A percentile compares a stretch with the other conserved stretches of the same genome.
Evolutionary conservation across 2,113 vertebrate species (phyloP).

Genomic region (Oncorhynchus tshawytscha): DNA sequence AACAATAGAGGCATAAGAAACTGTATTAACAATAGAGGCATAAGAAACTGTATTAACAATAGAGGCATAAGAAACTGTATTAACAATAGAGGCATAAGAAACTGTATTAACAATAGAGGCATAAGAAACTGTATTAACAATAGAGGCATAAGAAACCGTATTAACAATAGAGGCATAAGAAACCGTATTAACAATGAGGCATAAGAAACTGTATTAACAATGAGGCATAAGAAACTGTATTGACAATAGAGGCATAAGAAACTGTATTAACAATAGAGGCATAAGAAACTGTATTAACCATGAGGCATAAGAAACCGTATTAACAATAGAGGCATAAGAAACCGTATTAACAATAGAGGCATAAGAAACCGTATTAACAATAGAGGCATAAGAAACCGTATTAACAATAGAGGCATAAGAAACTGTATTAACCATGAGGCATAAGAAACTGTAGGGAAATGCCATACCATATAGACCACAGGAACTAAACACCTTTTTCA

Average conservation of each 20-base stretch:
- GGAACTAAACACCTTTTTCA: neutral
- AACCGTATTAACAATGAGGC: too few species aligned
- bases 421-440: too few species aligned
- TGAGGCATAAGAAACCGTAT: too few species aligned
- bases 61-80: neutral
- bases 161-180: neutral
- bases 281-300: neutral
- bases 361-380: too few species aligned
- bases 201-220: too few species aligned
- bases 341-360: neutral
- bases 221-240: too few species aligned
- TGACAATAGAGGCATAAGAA: too few species aligned
- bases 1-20: neutral
- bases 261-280: too few species aligned
- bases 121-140: neutral
- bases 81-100: too few species aligned
- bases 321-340: neutral
- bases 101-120: neutral
- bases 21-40: too few species aligned
- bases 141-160: neutral
- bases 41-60: too few species aligned
- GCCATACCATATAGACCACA: neutral
- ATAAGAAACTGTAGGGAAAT: neutral
- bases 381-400: too few species aligned
- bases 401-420: neutral